These are phyloP conservation scores for Eucidaris tribuloides DNA, from an alignment of 35 echinoderm and acorn worm genomes.

Conservation along the genomic window DNA sequence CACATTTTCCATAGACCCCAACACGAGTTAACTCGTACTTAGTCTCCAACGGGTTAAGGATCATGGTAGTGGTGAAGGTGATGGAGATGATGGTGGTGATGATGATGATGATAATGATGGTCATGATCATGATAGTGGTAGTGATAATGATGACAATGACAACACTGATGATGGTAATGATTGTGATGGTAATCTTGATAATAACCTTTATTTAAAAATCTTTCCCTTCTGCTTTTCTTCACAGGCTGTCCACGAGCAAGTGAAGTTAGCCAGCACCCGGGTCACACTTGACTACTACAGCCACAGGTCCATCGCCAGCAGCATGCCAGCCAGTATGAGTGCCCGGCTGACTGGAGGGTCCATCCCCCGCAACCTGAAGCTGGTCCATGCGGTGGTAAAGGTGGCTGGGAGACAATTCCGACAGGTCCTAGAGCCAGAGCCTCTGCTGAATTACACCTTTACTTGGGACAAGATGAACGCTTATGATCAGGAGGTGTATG, in stretches of 20 bases:
- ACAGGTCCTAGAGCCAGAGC: conserved; percentile 49
- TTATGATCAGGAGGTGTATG: conserved; percentile 85
- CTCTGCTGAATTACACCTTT: conserved; percentile 49
- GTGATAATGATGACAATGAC: not conserved
- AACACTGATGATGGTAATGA: no score
- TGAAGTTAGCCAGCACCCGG: conserved; percentile 57
- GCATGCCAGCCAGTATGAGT: conserved; percentile 16
- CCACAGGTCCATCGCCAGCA: conserved; percentile 29
- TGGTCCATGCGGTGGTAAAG: conserved; percentile 67
- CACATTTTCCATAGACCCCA: no score
- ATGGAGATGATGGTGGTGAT: no score
- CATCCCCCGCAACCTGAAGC: conserved; percentile 45
- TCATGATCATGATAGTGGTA: no score
- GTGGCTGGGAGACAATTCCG: conserved; percentile 46
- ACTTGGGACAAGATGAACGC: conserved; percentile 74
- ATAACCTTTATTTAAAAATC: not conserved
- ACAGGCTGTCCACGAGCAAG: conserved; percentile 75
- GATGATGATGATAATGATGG: no score
- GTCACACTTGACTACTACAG: conserved; percentile 80
- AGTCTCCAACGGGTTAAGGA: no score
- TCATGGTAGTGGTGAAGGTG: no score
- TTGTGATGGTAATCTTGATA: no score
- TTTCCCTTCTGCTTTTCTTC: not conserved
- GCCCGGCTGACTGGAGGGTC: conserved; percentile 33
- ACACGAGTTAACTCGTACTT: no score